Percentiles rank a stretch among this genome's conserved stretches.
phyloP scores from a whole-genome alignment of 2,888 invertebrate genomes.

The Euplexia lucipara region DNA sequence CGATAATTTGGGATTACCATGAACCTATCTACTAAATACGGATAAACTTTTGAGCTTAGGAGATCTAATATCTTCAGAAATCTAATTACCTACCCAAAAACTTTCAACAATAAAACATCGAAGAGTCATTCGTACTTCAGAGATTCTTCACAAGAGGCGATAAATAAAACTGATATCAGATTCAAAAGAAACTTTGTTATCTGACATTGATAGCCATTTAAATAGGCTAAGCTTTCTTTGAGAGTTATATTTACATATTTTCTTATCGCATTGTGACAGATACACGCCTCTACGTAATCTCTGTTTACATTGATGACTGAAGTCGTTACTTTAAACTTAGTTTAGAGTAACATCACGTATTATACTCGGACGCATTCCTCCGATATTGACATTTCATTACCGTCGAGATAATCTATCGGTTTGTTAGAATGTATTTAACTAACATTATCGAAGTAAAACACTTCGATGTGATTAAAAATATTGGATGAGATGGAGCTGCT shows the following conservation, averaged over 20 bases:
- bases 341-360: conserved; percentile 34
- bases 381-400: conserved; percentile 33
- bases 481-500: neutral
- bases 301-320: conserved; percentile 56
- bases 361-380: conserved; percentile 49
- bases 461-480: neutral
- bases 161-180: conserved; percentile 46
- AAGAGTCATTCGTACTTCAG: conserved; percentile 47
- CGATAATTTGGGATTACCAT: conserved; percentile 1
- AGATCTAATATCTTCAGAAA: conserved; percentile 22
- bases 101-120: conserved; percentile 39
- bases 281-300: conserved; percentile 57
- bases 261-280: conserved; percentile 51
- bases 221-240: conserved; percentile 53
- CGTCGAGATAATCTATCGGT: conserved; percentile 19
- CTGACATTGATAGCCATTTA: conserved; percentile 55
- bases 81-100: conserved; percentile 22
- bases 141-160: conserved; percentile 46
- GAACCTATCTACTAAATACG: conserved; percentile 8
- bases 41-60: conserved; percentile 28
- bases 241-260: conserved; percentile 60
- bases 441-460: no score
- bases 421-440: conserved; percentile 12
- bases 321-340: conserved; percentile 49
- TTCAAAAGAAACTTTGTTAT: conserved; percentile 49